A percentile compares a stretch with the other conserved stretches of the same genome.
Evolutionary conservation across 2,888 invertebrate species (phyloP).

Genomic region (Celastrina argiolus): DNA sequence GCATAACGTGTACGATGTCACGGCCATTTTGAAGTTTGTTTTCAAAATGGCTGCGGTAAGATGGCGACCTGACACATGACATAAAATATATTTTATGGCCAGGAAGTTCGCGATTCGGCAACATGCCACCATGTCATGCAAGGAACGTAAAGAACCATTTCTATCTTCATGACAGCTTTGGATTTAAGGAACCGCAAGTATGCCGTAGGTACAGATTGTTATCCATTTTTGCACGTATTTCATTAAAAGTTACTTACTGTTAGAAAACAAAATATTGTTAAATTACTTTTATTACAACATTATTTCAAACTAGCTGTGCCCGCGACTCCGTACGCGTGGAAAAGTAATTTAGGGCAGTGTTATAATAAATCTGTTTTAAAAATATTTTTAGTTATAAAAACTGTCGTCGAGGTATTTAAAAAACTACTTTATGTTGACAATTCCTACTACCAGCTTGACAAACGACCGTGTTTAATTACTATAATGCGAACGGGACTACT

Average conservation of each 20-base stretch:
- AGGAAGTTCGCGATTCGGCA: constrained; percentile 69
- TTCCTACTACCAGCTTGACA: too few species aligned
- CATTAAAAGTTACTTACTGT: constrained; percentile 24
- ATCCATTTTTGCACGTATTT: constrained; percentile 34
- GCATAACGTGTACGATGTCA: constrained; percentile 44
- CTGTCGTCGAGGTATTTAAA: too few species aligned
- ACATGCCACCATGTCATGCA: constrained; percentile 71
- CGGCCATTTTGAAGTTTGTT: constrained; percentile 20
- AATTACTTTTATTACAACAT: too few species aligned
- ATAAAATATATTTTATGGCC: constrained; percentile 70
- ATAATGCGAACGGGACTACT: too few species aligned
- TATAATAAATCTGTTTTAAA: too few species aligned
- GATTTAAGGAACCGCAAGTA: constrained; percentile 44
- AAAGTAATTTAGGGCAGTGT: too few species aligned
- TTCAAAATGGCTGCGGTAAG: constrained; percentile 38
- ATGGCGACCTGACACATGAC: constrained; percentile 60
- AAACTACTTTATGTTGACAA: too few species aligned
- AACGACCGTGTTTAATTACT: too few species aligned
- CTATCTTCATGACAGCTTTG: constrained; percentile 68
- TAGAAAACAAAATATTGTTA: not conserved
- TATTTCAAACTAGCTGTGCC: too few species aligned
- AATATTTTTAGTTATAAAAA: too few species aligned
- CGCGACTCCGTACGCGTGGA: too few species aligned
- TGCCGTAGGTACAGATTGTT: constrained; percentile 38
- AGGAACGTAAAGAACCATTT: constrained; percentile 64